Percentiles rank a stretch among this genome's conserved stretches.
Conservation (phyloP, 2,797 vertebrate species). For the Paratrypauchen microcephalus region DNA sequence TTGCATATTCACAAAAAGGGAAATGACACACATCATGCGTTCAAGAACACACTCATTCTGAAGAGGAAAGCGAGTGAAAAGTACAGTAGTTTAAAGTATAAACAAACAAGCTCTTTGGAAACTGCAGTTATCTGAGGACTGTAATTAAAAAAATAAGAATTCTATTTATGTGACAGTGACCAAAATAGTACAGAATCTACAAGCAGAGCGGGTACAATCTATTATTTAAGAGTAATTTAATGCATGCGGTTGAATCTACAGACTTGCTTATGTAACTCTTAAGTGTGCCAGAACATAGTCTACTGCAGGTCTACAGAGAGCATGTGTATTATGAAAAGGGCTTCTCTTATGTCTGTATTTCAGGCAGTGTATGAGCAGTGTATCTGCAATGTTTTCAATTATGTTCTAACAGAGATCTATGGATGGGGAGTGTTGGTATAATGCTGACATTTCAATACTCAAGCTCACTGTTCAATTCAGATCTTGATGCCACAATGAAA, state of each 20-base stretch:
- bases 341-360: background rate
- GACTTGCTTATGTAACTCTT: slow-evolving; percentile 7
- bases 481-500: too few relatives aligned
- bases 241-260: slow-evolving; percentile 9
- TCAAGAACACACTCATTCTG: slow-evolving; percentile 19
- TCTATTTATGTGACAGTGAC: background rate
- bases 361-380: background rate
- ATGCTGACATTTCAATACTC: too few relatives aligned
- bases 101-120: slow-evolving; percentile 21
- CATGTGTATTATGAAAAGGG: background rate
- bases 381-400: too few relatives aligned
- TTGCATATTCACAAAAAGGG: slow-evolving; percentile 32
- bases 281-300: background rate
- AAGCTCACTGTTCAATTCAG: too few relatives aligned
- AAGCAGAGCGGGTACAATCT: slow-evolving; percentile 7
- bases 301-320: background rate
- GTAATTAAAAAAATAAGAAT: background rate
- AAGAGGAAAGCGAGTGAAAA: slow-evolving; percentile 5
- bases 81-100: slow-evolving; percentile 11
- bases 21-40: slow-evolving; percentile 14
- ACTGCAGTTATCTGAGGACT: slow-evolving; percentile 13
- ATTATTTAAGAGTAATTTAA: slow-evolving; percentile 12
- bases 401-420: too few relatives aligned
- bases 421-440: too few relatives aligned
- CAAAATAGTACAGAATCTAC: background rate